A percentile compares a stretch with the other conserved stretches of the same genome.
Evolutionary conservation across 2,797 vertebrate genomes (phyloP).

Genomic region (Spinus olivaceus): DNA sequence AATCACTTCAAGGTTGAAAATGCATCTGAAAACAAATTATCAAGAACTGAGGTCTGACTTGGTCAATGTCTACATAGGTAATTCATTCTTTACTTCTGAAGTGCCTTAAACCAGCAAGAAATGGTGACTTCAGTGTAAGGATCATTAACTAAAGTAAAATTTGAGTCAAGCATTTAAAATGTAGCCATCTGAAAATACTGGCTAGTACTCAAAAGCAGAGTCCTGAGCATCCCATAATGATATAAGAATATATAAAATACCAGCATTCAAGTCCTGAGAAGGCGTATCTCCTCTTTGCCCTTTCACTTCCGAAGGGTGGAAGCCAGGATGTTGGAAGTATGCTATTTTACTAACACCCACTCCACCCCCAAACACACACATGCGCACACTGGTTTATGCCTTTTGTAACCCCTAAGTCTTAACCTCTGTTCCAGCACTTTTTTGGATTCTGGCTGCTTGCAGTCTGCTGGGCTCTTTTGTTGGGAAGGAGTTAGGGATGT

Average conservation of each 20-base stretch:
- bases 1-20: background rate
- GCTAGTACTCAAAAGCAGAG: background rate
- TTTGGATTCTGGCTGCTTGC: background rate
- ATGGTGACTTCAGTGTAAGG: background rate
- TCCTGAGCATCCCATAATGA: background rate
- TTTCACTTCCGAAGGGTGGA: background rate
- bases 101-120: background rate
- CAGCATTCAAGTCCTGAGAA: background rate
- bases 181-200: background rate
- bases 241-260: background rate
- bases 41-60: background rate
- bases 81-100: background rate
- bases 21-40: background rate
- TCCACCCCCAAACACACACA: background rate
- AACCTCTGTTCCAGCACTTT: background rate
- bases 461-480: background rate
- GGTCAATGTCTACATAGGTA: background rate
- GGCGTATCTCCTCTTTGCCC: background rate
- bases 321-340: background rate
- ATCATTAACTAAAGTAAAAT: background rate
- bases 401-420: background rate
- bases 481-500: background rate
- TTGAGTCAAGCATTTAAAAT: background rate
- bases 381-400: too few relatives aligned
- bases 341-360: background rate